A percentile compares a stretch with the other conserved stretches of the same genome.
Conservation (phyloP, 1,140 invertebrate genomes). For the Antheraea mylitta region DNA sequence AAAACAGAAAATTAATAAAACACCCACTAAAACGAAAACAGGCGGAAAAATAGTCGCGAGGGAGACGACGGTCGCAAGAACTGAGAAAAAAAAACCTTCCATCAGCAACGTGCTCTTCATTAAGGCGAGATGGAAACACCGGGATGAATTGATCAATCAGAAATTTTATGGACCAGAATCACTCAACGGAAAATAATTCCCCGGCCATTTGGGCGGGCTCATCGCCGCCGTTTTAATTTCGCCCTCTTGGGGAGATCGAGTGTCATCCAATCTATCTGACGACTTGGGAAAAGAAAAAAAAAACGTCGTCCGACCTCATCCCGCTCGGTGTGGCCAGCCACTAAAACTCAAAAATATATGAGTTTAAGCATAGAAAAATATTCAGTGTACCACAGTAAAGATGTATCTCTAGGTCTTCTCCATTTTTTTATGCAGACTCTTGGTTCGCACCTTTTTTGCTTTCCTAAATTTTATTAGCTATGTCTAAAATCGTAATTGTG, state of each 20-base stretch:
- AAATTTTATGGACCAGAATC: slow-evolving; percentile 75
- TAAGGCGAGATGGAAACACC: slow-evolving; percentile 65
- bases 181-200: slow-evolving; percentile 77
- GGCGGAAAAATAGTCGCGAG: slow-evolving; percentile 62
- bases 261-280: slow-evolving; percentile 76
- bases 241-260: slow-evolving; percentile 72
- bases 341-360: background rate
- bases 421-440: too few species aligned
- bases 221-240: slow-evolving; percentile 76
- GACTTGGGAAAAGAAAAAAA: slow-evolving; percentile 59
- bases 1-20: slow-evolving; percentile 57
- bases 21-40: slow-evolving; percentile 65
- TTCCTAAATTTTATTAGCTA: too few species aligned
- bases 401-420: too few species aligned
- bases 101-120: slow-evolving; percentile 67
- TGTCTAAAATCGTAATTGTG: too few species aligned
- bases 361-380: background rate
- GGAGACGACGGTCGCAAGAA: slow-evolving; percentile 26
- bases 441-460: too few species aligned
- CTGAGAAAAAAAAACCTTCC: slow-evolving; percentile 46
- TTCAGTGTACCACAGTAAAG: too few species aligned
- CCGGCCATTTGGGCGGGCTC: slow-evolving; percentile 63
- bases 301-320: slow-evolving; percentile 16
- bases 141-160: slow-evolving; percentile 77
- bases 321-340: background rate